Evolutionary conservation across 2,113 vertebrate genomes (phyloP).

Genomic region (Cyprinus carpio): DNA sequence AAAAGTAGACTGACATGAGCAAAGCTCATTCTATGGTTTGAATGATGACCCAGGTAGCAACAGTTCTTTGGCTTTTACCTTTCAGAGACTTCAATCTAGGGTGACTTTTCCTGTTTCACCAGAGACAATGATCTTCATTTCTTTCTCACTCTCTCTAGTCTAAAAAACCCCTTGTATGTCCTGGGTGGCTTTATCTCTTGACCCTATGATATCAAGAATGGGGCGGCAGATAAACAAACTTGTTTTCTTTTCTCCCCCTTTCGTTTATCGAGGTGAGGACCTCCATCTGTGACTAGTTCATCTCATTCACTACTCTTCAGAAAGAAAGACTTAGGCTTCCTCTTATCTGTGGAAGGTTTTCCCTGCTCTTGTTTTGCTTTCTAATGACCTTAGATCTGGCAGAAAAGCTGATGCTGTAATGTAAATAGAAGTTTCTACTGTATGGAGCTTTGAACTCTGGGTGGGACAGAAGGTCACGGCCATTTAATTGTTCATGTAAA

Average conservation of each 20-base stretch:
- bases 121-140: slow-evolving; percentile 56
- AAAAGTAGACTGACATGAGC: too few relatives aligned
- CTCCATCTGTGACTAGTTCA: slow-evolving; percentile 64
- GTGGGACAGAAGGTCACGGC: slow-evolving; percentile 18
- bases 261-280: slow-evolving; percentile 69
- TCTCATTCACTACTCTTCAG: slow-evolving; percentile 33
- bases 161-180: slow-evolving; percentile 39
- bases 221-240: slow-evolving; percentile 62
- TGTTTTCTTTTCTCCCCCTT: slow-evolving; percentile 55
- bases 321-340: slow-evolving; percentile 50
- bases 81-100: too few relatives aligned
- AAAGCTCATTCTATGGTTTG: too few relatives aligned
- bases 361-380: slow-evolving; percentile 30
- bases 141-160: slow-evolving; percentile 50
- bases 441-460: slow-evolving; percentile 45
- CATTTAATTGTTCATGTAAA: slow-evolving; percentile 27
- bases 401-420: slow-evolving; percentile 4
- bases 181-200: slow-evolving; percentile 64
- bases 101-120: slow-evolving; percentile 1
- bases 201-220: slow-evolving; percentile 67
- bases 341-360: slow-evolving; percentile 68
- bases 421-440: slow-evolving; percentile 31
- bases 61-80: too few relatives aligned
- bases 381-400: slow-evolving; percentile 11
- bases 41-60: too few relatives aligned